Base-by-base conservation (phyloP, 1,140 invertebrate species). In the Heliconius hermathena region DNA sequence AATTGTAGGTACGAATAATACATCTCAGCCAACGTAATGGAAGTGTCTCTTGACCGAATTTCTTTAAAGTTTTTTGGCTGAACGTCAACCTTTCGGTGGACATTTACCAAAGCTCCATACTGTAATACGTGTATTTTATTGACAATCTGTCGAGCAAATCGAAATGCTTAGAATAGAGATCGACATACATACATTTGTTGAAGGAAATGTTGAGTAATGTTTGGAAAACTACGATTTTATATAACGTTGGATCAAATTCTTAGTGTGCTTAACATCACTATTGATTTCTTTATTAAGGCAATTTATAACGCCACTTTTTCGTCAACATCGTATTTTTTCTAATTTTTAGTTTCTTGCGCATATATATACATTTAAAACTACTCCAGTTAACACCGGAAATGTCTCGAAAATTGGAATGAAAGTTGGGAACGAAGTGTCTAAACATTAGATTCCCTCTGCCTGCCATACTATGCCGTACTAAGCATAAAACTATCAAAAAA, bases 21-120 rank as follows among this genome's bases (percentile, higher is more conserved):
- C 20, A 66, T 66, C 60, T 16, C 60, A 29, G 60, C 60, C 22
- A 29, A 29, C 60, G 60, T 66, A 66, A 66, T 71, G 66, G 33
- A 60, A 74, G 54, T 71, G 6, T 36, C 78, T 57, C 46, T 80
- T 76, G 78, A 80, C 78, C 78, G 78, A 76, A 72, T 80, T 80
- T 41, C 18, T 60, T 66, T 41, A 73, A 80, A 76, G 46, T 75
- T 73, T 72, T 38, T 76, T 80, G 78, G 78, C 78, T 20, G 49
- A 16, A 52, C 22, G 74, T 80, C 78, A 80, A 80, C 72, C 74
- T 54, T 75, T 22, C 60, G 9, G 60, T 66, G 60, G 60, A 66
- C 60, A 66, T 66, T 66, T 29, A 66, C 60, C 60, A 66, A 66
- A 66, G 22, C 60, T 5, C 60, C 22, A 66, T 66, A 66, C 60